Conservation (phyloP, 2,797 vertebrate species). For the Hydrophis major region DNA sequence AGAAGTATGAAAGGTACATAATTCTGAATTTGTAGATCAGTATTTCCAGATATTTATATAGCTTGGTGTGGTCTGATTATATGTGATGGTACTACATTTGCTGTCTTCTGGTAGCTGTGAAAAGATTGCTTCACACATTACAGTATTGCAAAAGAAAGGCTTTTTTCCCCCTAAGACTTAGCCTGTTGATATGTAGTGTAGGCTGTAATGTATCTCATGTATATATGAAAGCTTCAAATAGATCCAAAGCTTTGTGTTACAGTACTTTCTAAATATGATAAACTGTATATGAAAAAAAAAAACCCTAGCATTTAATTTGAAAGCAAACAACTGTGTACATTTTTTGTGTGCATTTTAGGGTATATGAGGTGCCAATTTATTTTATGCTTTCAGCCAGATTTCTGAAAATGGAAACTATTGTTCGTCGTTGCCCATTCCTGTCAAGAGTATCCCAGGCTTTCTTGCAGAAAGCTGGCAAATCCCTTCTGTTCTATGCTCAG, state of each 20-base stretch:
- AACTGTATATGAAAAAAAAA: background rate
- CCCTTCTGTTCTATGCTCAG: slow-evolving; percentile 87
- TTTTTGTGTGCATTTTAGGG: background rate
- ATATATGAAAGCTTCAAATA: background rate
- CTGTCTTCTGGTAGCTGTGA: background rate
- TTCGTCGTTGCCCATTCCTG: slow-evolving; percentile 92
- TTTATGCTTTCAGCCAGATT: slow-evolving; percentile 33
- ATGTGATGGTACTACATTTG: background rate
- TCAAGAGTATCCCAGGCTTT: slow-evolving; percentile 89
- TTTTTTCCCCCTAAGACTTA: background rate
- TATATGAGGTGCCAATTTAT: background rate
- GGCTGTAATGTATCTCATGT: background rate
- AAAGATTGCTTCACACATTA: background rate
- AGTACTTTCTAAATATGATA: background rate
- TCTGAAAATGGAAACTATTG: slow-evolving; percentile 85
- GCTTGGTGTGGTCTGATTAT: background rate
- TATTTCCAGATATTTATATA: background rate
- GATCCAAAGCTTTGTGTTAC: background rate
- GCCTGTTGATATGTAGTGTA: background rate
- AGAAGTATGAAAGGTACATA: too few species aligned
- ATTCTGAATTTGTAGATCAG: background rate
- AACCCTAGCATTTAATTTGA: background rate
- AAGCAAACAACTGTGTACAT: background rate
- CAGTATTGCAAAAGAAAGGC: background rate
- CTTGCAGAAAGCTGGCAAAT: slow-evolving; percentile 89